Percentiles rank a stretch among this genome's conserved stretches.
phyloP scores from a whole-genome alignment of 1,140 invertebrate species.

The Penaeus vannamei region DNA sequence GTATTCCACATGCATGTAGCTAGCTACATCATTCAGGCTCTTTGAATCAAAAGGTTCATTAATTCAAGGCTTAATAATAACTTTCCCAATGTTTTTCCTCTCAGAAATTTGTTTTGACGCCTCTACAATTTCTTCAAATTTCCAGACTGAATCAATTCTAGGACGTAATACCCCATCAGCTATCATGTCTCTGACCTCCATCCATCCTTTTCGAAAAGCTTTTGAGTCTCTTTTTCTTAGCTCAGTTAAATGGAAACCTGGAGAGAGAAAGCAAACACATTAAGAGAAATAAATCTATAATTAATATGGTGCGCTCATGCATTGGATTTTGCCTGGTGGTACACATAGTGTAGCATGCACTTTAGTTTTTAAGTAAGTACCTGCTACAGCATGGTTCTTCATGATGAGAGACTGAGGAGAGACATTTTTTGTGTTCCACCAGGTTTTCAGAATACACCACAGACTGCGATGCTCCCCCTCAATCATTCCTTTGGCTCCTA shows the following conservation, averaged over 20 bases:
- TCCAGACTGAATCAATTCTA: slow-evolving; percentile 45
- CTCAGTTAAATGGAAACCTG: slow-evolving; percentile 59
- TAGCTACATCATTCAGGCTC: too few species aligned
- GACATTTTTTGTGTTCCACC: slow-evolving; percentile 62
- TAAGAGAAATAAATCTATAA: background rate
- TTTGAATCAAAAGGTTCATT: too few species aligned
- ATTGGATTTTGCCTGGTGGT: too few species aligned
- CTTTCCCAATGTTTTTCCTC: slow-evolving; percentile 62
- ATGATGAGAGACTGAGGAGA: slow-evolving; percentile 61
- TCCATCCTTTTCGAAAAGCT: slow-evolving; percentile 47
- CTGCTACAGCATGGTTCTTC: slow-evolving; percentile 57
- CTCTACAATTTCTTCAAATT: slow-evolving; percentile 50
- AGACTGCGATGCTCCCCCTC: slow-evolving; percentile 69
- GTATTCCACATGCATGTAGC: too few species aligned
- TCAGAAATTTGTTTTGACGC: slow-evolving; percentile 53
- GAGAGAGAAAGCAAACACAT: background rate
- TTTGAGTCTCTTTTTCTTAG: slow-evolving; percentile 37
- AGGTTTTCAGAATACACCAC: slow-evolving; percentile 63
- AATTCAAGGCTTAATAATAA: slow-evolving; percentile 49
- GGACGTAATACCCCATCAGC: slow-evolving; percentile 11
- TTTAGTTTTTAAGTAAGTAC: background rate
- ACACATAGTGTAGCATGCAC: too few species aligned
- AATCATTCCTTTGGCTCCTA: slow-evolving; percentile 69
- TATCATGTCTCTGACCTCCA: slow-evolving; percentile 49
- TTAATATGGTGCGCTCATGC: too few species aligned